A percentile compares a stretch with the other conserved stretches of the same genome.
Evolutionary conservation across 2,888 invertebrate species (phyloP).

Genomic region (Bellardia bayeri): DNA sequence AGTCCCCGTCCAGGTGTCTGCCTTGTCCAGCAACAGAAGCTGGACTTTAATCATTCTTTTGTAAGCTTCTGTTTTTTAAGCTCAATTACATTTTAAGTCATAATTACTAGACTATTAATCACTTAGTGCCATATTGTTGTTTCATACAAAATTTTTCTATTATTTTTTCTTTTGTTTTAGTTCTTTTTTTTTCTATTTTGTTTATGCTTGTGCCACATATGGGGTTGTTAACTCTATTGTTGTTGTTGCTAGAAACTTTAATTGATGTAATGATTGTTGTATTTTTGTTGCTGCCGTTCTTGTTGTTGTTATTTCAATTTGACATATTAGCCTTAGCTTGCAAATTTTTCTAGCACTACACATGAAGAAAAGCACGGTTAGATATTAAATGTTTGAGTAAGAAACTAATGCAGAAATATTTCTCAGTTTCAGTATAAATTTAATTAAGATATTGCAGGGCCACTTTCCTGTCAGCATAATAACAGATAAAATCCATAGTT

Average conservation of each 20-base stretch:
- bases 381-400: too few relatives aligned
- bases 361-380: neutral
- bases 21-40: conserved; percentile 26
- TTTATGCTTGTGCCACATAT: conserved; percentile 49
- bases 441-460: too few relatives aligned
- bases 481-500: too few relatives aligned
- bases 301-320: neutral
- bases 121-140: conserved; percentile 54
- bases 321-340: conserved; percentile 29
- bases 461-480: too few relatives aligned
- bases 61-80: conserved; percentile 68
- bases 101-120: conserved; percentile 72
- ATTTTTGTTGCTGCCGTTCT: neutral
- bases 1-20: conserved; percentile 55
- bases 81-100: conserved; percentile 72
- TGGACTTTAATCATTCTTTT: conserved; percentile 51
- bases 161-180: conserved; percentile 32
- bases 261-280: conserved; percentile 41
- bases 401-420: too few relatives aligned
- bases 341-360: neutral
- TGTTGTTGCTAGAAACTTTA: conserved; percentile 24
- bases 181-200: too few relatives aligned
- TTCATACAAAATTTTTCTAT: conserved; percentile 10
- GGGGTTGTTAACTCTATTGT: conserved; percentile 45
- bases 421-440: too few relatives aligned